Conservation (phyloP, 2,797 vertebrate species). For the Coccyzus lansbergi region DNA sequence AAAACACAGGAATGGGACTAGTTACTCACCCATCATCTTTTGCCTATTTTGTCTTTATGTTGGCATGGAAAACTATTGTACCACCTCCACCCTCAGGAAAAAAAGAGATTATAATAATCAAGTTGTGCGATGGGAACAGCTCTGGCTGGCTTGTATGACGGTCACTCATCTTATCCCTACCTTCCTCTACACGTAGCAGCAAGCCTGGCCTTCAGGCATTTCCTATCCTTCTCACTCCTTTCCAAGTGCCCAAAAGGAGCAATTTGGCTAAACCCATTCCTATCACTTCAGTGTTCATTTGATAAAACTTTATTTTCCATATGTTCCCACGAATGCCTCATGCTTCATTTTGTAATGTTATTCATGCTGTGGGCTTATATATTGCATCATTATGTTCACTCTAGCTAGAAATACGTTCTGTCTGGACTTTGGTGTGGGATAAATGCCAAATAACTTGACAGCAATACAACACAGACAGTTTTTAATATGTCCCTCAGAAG, state of each 20-base stretch:
- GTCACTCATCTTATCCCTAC: rapidly evolving
- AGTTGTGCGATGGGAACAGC: neutral
- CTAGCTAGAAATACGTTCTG: neutral
- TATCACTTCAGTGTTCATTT: neutral
- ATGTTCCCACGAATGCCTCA: neutral
- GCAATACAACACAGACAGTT: neutral
- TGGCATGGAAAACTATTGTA: neutral
- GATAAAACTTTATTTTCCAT: neutral
- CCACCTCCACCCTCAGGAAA: neutral
- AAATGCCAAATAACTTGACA: neutral
- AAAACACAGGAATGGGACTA: neutral
- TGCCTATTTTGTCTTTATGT: neutral
- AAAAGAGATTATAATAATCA: neutral
- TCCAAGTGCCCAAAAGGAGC: neutral
- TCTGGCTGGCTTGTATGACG: neutral
- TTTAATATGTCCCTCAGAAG: neutral
- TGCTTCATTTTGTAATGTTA: neutral
- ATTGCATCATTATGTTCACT: neutral
- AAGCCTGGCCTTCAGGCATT: neutral
- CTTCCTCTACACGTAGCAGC: neutral
- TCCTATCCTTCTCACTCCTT: neutral
- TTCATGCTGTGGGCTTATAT: neutral
- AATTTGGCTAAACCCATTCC: neutral
- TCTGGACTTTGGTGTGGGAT: neutral
- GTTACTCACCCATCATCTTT: neutral